Conservation (phyloP, 2,888 invertebrate species). For the Harmothoe impar region DNA sequence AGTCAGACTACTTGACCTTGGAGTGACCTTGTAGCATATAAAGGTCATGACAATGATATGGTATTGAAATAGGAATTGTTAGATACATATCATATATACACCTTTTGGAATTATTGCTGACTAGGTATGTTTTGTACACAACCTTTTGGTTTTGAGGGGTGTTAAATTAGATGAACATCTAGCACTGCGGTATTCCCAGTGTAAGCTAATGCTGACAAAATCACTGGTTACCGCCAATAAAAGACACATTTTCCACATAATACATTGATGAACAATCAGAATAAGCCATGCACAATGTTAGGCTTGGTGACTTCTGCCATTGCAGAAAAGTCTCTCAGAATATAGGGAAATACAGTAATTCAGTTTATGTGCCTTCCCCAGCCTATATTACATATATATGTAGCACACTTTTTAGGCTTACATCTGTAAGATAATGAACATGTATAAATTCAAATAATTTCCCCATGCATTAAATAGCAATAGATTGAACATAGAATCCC, state of each 20-base stretch:
- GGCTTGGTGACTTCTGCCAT: neutral
- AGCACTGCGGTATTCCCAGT: neutral
- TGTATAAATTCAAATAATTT: neutral
- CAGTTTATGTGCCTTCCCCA: neutral
- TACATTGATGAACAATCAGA: neutral
- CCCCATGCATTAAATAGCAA: neutral
- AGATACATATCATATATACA: conserved; percentile 5
- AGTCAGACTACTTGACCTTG: neutral
- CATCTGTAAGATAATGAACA: neutral
- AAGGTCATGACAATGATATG: conserved; percentile 31
- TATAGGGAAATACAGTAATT: no score
- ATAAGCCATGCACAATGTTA: neutral
- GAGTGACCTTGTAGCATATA: neutral
- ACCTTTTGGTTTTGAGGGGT: conserved; percentile 49
- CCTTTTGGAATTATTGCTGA: conserved; percentile 57
- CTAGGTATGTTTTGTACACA: conserved; percentile 50
- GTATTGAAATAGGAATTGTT: conserved; percentile 23
- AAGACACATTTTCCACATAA: neutral
- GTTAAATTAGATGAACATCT: neutral
- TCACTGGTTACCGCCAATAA: neutral
- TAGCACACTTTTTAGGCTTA: neutral
- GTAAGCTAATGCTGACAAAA: neutral
- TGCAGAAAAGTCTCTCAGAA: no score
- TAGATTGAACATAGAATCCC: neutral
- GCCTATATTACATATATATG: neutral